Evolutionary conservation across 2,113 vertebrate species (phyloP), one percentile per base, ranked within the genome.

Genomic region (Cephalopterus ornatus): DNA sequence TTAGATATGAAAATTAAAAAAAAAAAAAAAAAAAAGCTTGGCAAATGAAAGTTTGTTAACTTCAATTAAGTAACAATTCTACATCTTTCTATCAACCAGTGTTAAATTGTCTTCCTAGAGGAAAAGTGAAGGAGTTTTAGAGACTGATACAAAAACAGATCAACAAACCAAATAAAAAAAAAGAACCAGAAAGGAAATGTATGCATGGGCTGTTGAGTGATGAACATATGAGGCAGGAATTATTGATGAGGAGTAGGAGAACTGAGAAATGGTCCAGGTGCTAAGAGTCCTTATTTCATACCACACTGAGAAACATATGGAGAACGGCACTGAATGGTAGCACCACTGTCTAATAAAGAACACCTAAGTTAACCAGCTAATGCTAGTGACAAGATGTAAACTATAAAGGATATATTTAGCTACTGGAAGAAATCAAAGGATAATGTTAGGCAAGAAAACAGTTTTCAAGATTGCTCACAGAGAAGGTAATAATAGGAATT

Each of bases 181-280:
- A 41, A 74, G 26, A 47, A 27, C 14, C 24, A 5, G 0, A 10
- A 42, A 75, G 33, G 26, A 85, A 91, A 61, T 33, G 4, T 59
- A 15, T 46, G 14, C 41, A 56, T 76, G 62, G 85, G 73, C 35
- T 87, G 37, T 46, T 82, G 74, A 93, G 70, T 92, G 91, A 93
- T 79, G 91, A 74, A 56, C 44, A 35, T 47, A 41, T 24, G 56
- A 94, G 61, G n/a, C 61, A 87, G 52, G 44, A 94, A 68, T 94
- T 96, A 89, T n/a, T 92, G 84, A 78, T 92, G 80, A 91, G 20
- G 44, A 89, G 61, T 82, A 94, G 90, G 85, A 97, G 91, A 94
- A 68, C 70, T 95, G 80, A 94, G 93, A 93, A 89, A 77, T 46
- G 14, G 46, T 17, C 53, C 74, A 88, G 73, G 49, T 91, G 53